Evolutionary conservation across 2,888 invertebrate species (phyloP).

Genomic region (Gisinianus flammeolus): DNA sequence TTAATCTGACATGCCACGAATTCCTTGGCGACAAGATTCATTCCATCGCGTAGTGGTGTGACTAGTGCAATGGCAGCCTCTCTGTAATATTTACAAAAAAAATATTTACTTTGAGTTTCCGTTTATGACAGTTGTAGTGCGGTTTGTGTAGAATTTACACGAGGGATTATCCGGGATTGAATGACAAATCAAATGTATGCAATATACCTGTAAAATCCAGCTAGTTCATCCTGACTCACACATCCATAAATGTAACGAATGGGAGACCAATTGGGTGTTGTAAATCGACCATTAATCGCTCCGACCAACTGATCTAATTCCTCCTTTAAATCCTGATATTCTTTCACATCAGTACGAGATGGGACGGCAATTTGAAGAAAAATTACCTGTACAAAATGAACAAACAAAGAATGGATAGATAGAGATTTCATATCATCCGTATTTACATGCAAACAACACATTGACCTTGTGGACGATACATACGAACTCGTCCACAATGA

Average conservation of each 20-base stretch:
- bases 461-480: neutral
- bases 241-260: constrained; percentile 89
- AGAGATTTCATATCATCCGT: neutral
- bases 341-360: constrained; percentile 86
- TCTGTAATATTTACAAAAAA: constrained; percentile 30
- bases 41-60: constrained; percentile 75
- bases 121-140: too few relatives aligned
- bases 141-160: too few relatives aligned
- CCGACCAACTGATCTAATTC: constrained; percentile 90
- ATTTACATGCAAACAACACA: neutral
- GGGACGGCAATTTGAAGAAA: constrained; percentile 70
- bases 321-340: constrained; percentile 87
- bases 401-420: neutral
- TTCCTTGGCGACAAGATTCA: constrained; percentile 92
- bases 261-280: constrained; percentile 91
- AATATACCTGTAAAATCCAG: constrained; percentile 80
- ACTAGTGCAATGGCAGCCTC: constrained; percentile 87
- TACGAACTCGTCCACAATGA: too few relatives aligned
- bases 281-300: constrained; percentile 84
- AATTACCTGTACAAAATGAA: constrained; percentile 22
- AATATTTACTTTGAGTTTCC: too few relatives aligned
- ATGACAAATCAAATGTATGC: too few relatives aligned
- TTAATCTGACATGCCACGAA: constrained; percentile 92
- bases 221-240: constrained; percentile 83
- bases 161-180: too few relatives aligned